phyloP scores from a whole-genome alignment of 1,140 invertebrate genomes.

The Drosophila equinoxialis region DNA sequence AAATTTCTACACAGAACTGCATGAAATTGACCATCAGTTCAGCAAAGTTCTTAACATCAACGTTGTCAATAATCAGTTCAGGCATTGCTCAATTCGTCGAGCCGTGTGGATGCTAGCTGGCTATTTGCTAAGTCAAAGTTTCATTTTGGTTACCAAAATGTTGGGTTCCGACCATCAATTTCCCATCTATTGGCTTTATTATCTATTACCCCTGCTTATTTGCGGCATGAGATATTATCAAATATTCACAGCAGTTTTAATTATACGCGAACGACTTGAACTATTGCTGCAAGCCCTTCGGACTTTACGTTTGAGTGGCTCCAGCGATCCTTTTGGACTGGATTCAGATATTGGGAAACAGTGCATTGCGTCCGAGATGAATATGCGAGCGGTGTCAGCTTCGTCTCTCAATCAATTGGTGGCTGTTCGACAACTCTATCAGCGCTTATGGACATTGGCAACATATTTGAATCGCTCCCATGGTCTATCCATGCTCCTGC shows the following conservation, averaged over 20 bases:
- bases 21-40: slow-evolving; percentile 67
- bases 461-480: slow-evolving; percentile 56
- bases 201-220: slow-evolving; percentile 66
- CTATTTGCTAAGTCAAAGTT: slow-evolving; percentile 56
- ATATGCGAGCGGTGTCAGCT: slow-evolving; percentile 5
- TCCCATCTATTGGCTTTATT: slow-evolving; percentile 65
- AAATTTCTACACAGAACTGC: slow-evolving; percentile 47
- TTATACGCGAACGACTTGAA: slow-evolving; percentile 59
- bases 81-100: slow-evolving; percentile 12
- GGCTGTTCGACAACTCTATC: slow-evolving; percentile 61
- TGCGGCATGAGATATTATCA: slow-evolving; percentile 75
- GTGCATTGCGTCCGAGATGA: slow-evolving; percentile 13
- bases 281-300: slow-evolving; percentile 41
- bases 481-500: slow-evolving; percentile 70
- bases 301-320: slow-evolving; percentile 44
- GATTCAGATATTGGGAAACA: not conserved
- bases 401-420: slow-evolving; percentile 50
- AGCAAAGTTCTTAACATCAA: slow-evolving; percentile 50
- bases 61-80: slow-evolving; percentile 41
- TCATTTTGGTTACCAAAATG: slow-evolving; percentile 59
- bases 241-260: slow-evolving; percentile 60
- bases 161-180: slow-evolving; percentile 37
- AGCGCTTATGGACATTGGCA: slow-evolving; percentile 65
- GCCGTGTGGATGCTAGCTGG: slow-evolving; percentile 54
- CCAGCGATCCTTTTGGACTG: not conserved